These are phyloP conservation scores for Drosophila neonasuta DNA, from an alignment of 2,888 invertebrate genomes.

Conservation along the genomic window DNA sequence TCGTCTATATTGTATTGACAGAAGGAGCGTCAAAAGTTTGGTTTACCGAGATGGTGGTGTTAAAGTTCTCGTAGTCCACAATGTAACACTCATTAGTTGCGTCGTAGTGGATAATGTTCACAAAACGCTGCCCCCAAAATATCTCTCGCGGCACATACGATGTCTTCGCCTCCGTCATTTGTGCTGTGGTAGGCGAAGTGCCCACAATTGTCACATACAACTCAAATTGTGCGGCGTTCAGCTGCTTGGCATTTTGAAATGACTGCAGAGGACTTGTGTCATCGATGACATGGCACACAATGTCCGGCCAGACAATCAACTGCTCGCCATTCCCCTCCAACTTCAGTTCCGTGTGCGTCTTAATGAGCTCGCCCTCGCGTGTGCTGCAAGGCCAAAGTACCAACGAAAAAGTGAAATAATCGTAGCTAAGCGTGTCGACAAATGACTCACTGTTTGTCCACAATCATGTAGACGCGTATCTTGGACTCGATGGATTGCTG, in stretches of 20 bases:
- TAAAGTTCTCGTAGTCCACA: conserved; percentile 81
- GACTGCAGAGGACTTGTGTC: conserved; percentile 89
- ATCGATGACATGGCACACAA: conserved; percentile 92
- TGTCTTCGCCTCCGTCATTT: conserved; percentile 87
- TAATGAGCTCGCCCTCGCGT: conserved; percentile 88
- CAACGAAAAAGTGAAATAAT: not conserved
- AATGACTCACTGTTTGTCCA: conserved; percentile 76
- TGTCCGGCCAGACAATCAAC: conserved; percentile 92
- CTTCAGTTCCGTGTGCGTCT: conserved; percentile 88
- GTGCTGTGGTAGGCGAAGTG: conserved; percentile 89
- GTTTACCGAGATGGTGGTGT: conserved; percentile 79
- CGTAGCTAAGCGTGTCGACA: too few relatives aligned
- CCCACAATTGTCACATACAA: conserved; percentile 92
- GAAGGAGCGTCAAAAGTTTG: not conserved
- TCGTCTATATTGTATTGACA: not conserved
- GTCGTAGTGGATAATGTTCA: conserved; percentile 86
- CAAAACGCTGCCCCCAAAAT: conserved; percentile 92
- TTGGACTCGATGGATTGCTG: conserved; percentile 91
- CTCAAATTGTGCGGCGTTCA: conserved; percentile 89
- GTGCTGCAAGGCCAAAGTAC: conserved; percentile 66
- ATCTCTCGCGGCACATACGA: conserved; percentile 92
- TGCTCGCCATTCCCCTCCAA: conserved; percentile 86
- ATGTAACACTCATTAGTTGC: conserved; percentile 84
- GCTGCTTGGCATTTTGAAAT: conserved; percentile 88
- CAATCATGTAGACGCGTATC: conserved; percentile 85